Evolutionary conservation across 1,140 invertebrate species (phyloP).

Genomic region (Orius insidiosus): DNA sequence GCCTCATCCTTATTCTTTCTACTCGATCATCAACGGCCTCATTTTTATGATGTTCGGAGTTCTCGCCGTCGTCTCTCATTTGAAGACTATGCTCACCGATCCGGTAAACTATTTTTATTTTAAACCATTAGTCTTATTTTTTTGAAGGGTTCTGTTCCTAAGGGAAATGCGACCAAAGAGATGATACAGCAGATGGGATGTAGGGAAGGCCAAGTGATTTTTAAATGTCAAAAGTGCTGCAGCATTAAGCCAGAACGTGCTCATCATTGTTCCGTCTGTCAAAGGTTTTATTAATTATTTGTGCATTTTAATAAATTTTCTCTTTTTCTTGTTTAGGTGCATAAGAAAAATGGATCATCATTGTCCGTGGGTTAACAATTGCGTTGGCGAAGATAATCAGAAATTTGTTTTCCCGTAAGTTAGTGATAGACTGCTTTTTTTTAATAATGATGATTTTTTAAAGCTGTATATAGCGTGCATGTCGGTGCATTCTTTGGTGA

Average conservation of each 20-base stretch:
- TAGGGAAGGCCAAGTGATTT: slow-evolving; percentile 81
- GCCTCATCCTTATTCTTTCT: slow-evolving; percentile 57
- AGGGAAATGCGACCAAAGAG: slow-evolving; percentile 97
- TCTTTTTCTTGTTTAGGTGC: too few species aligned
- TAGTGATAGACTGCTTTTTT: too few species aligned
- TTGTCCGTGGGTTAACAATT: slow-evolving; percentile 98
- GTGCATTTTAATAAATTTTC: too few species aligned
- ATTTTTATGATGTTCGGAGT: slow-evolving; percentile 81
- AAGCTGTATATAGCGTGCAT: slow-evolving; percentile 97
- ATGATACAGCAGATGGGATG: slow-evolving; percentile 91
- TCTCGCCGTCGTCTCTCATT: slow-evolving; percentile 81
- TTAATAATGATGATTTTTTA: too few species aligned
- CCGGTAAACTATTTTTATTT: too few species aligned
- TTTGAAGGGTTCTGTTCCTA: slow-evolving; percentile 90
- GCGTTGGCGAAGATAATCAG: slow-evolving; percentile 98
- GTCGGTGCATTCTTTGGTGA: slow-evolving; percentile 81
- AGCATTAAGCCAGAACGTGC: slow-evolving; percentile 97
- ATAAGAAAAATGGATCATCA: slow-evolving; percentile 99
- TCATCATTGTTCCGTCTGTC: slow-evolving; percentile 95
- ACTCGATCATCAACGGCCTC: slow-evolving; percentile 73
- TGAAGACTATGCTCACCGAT: slow-evolving; percentile 96
- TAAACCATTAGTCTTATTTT: slow-evolving; percentile 16
- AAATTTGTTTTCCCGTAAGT: slow-evolving; percentile 96
- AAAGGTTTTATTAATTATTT: too few species aligned
- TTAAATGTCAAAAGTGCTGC: slow-evolving; percentile 96